phyloP scores from a whole-genome alignment of 2,888 invertebrate genomes.

The Opisthograptis luteolata region DNA sequence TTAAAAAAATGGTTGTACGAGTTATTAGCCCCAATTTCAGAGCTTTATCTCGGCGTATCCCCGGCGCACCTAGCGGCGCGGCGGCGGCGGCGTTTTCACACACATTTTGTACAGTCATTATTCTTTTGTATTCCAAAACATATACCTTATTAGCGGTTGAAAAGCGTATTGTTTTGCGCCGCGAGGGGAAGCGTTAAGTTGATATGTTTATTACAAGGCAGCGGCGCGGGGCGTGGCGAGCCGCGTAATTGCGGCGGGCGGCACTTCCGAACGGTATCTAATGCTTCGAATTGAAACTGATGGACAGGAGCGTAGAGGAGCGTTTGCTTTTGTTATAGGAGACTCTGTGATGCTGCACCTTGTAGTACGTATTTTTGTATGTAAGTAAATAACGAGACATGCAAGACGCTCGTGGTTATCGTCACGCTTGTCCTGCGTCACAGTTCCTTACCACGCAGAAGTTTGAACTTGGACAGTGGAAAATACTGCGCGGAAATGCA shows the following conservation, averaged over 20 bases:
- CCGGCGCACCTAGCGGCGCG: too few species aligned
- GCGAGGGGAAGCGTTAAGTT: conserved; percentile 51
- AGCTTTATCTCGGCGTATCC: too few species aligned
- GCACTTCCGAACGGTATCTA: conserved; percentile 25
- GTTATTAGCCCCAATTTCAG: too few species aligned
- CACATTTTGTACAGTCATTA: conserved; percentile 38
- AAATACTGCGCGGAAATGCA: too few species aligned
- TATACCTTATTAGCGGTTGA: conserved; percentile 63
- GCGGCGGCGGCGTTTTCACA: conserved; percentile 32
- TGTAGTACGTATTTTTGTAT: too few species aligned
- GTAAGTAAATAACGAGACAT: too few species aligned
- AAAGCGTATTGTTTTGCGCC: conserved; percentile 58
- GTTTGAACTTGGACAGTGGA: too few species aligned
- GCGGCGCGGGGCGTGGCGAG: conserved; percentile 37
- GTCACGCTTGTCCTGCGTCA: too few species aligned
- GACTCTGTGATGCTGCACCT: neutral
- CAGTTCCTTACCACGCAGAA: too few species aligned
- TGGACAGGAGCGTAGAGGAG: neutral
- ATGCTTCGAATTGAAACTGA: conserved; percentile 23
- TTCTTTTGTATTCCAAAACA: conserved; percentile 46
- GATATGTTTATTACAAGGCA: conserved; percentile 63
- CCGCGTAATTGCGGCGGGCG: conserved; percentile 29
- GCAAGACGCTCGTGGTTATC: too few species aligned
- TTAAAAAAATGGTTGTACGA: too few species aligned
- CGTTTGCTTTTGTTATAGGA: neutral